These are phyloP conservation scores for Drosophila macrospina DNA, from an alignment of 2,888 invertebrate genomes.

Conservation along the genomic window DNA sequence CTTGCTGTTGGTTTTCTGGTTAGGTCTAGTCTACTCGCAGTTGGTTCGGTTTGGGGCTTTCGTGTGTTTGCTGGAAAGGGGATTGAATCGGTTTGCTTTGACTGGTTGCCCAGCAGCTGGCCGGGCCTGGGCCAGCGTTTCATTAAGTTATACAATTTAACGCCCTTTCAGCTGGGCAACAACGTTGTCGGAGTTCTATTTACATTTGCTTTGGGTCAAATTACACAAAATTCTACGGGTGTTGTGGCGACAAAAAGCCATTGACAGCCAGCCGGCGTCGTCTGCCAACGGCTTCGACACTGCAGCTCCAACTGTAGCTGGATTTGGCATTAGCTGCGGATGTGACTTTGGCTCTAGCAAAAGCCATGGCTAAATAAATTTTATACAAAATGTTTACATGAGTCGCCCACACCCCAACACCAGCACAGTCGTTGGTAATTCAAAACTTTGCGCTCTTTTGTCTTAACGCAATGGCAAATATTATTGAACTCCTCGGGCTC, in stretches of 20 bases:
- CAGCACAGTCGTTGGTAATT: constrained; percentile 57
- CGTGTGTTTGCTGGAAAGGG: constrained; percentile 5
- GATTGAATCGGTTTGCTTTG: constrained; percentile 64
- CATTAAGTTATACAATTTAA: constrained; percentile 84
- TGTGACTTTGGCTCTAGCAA: constrained; percentile 23
- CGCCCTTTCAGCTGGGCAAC: constrained; percentile 68
- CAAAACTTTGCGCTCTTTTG: constrained; percentile 69
- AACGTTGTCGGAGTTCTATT: constrained; percentile 79
- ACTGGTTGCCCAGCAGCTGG: constrained; percentile 56
- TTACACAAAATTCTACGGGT: constrained; percentile 83
- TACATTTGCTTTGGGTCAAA: constrained; percentile 85
- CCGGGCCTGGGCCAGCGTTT: constrained; percentile 63
- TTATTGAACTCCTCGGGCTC: constrained; percentile 66
- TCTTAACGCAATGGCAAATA: constrained; percentile 63
- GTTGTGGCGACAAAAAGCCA: constrained; percentile 78
- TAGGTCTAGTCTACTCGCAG: constrained; percentile 65
- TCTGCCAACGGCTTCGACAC: constrained; percentile 28
- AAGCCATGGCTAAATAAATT: constrained; percentile 69
- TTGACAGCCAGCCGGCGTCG: constrained; percentile 67
- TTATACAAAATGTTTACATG: constrained; percentile 73
- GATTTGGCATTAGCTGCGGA: constrained; percentile 9
- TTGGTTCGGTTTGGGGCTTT: constrained; percentile 29
- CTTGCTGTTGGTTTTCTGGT: constrained; percentile 77
- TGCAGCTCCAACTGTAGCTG: constrained; percentile 9
- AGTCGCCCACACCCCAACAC: constrained; percentile 40